Conservation (phyloP, 2,113 vertebrate genomes). For the Hiodon tergisus region DNA sequence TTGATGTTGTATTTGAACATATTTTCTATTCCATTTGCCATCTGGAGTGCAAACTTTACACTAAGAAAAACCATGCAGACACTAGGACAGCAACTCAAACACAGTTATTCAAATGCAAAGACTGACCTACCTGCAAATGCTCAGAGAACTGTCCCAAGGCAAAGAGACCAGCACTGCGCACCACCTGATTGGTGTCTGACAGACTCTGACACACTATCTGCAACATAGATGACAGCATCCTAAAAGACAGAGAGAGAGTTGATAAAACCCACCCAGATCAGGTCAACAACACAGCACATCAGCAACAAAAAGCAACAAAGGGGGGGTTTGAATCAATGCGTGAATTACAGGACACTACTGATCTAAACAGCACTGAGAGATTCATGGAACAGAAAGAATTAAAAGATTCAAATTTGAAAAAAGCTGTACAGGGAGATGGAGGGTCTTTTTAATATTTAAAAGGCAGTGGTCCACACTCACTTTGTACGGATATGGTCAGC, state of each 20-base stretch:
- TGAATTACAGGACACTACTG: background rate
- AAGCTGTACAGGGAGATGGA: background rate
- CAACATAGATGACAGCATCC: conserved; percentile 72
- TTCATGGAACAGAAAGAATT: background rate
- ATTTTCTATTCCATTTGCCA: too few species aligned
- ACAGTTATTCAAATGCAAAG: background rate
- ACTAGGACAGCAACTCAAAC: background rate
- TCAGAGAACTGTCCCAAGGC: conserved; percentile 86
- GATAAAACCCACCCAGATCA: background rate
- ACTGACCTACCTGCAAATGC: conserved; percentile 71
- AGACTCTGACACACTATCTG: conserved; percentile 73
- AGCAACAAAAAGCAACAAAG: too few species aligned
- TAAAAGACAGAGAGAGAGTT: conserved; percentile 32
- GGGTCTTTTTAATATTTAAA: background rate
- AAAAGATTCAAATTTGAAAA: background rate
- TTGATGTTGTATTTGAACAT: too few species aligned
- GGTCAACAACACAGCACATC: background rate
- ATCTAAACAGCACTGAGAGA: background rate
- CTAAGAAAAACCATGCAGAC: too few species aligned
- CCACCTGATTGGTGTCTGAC: conserved; percentile 69
- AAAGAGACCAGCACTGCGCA: conserved; percentile 75
- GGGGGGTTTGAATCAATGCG: too few species aligned
- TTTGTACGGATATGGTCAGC: conserved; percentile 81
- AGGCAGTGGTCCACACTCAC: conserved; percentile 41
- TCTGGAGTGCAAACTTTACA: too few species aligned